Evolutionary conservation across 2,888 invertebrate genomes (phyloP).

Genomic region (Hypolimnas misippus): DNA sequence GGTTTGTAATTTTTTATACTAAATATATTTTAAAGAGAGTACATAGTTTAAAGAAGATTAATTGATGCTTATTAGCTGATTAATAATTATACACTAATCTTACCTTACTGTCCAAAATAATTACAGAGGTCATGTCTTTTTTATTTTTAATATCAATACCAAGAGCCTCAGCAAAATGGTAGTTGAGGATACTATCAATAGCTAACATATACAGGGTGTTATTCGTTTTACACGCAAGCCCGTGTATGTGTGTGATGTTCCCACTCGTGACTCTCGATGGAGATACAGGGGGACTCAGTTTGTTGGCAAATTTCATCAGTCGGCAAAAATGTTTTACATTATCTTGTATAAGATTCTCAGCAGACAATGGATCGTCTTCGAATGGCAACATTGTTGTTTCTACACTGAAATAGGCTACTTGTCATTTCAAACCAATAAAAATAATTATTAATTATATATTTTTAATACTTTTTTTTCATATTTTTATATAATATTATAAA

Average conservation of each 20-base stretch:
- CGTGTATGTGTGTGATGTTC: constrained; percentile 67
- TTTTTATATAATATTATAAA: too few species aligned
- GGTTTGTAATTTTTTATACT: too few species aligned
- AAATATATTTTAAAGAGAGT: too few species aligned
- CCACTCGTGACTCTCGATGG: constrained; percentile 51
- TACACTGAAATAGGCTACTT: constrained; percentile 65
- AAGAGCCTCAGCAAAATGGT: constrained; percentile 89
- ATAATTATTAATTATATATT: too few species aligned
- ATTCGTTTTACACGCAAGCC: constrained; percentile 76
- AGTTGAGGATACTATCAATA: constrained; percentile 88
- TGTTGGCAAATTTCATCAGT: constrained; percentile 67
- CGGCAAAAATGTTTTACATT: constrained; percentile 70
- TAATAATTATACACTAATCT: not conserved
- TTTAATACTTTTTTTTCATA: too few species aligned
- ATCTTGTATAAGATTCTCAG: constrained; percentile 77
- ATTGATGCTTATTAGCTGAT: too few species aligned
- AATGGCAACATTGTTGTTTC: constrained; percentile 74
- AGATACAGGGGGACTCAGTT: constrained; percentile 63
- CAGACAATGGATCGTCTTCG: constrained; percentile 80
- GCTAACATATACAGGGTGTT: constrained; percentile 81
- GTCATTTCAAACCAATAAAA: too few species aligned
- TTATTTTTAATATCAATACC: constrained; percentile 86
- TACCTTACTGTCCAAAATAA: constrained; percentile 89
- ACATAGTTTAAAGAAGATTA: too few species aligned
- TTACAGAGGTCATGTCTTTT: constrained; percentile 86